These are phyloP conservation scores for Motacilla tschutschensis DNA, from an alignment of 2,113 vertebrate species.

Conservation along the genomic window DNA sequence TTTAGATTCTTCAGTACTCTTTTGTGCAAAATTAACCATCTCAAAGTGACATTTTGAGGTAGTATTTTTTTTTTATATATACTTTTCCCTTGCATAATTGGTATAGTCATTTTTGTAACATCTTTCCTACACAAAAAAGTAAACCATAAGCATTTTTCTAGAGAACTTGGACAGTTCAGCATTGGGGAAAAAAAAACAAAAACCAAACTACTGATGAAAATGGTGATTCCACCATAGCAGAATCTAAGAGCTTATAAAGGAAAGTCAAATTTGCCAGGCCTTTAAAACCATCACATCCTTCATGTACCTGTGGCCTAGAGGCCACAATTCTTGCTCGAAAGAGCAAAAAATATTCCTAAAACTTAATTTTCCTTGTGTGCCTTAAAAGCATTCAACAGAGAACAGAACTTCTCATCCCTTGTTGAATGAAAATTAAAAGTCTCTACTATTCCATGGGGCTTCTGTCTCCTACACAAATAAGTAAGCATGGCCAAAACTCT, in stretches of 20 bases:
- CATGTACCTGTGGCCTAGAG: neutral
- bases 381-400: neutral
- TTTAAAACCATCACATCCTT: neutral
- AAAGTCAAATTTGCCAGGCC: neutral
- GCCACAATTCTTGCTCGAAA: neutral
- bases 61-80: too few relatives aligned
- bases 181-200: rapidly evolving
- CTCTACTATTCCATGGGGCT: neutral
- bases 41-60: neutral
- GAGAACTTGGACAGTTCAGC: neutral
- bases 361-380: neutral
- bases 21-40: neutral
- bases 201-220: neutral
- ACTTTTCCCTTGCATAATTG: neutral
- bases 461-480: neutral
- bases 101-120: neutral
- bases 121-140: neutral
- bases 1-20: neutral
- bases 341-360: neutral
- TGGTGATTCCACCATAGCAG: neutral
- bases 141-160: neutral
- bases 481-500: neutral
- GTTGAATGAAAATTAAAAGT: neutral
- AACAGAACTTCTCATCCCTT: neutral
- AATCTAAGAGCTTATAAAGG: neutral